Base-by-base conservation (phyloP, 2,888 invertebrate genomes). In the Heliconius charithonia region DNA sequence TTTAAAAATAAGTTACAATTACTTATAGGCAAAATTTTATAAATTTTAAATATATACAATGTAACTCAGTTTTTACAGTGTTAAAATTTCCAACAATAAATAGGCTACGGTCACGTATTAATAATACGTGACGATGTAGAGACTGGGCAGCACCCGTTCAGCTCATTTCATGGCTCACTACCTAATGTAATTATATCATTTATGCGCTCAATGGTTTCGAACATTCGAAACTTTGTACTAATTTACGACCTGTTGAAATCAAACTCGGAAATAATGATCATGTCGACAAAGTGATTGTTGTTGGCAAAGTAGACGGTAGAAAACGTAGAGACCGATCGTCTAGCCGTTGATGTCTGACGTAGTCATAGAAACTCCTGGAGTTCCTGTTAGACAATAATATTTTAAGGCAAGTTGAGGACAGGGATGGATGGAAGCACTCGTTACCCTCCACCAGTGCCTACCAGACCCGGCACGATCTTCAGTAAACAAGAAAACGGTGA, bases 91-190 rank as follows among this genome's bases (percentile, higher is more conserved):
- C 16, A 25, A 41, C 41, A 25, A 41, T 69, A 25, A 69, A 25
- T 25, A 69, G 16, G 25, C 25, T 69, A n/a, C 25, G n/a, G 25
- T 69, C 45, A 72, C 67, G 65, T 77, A 73, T 69, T 79, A 75
- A 74, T 74, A 70, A 73, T 71, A 76, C 80, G 80, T 81, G 79
- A 75, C 81, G 80, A 69, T 66, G 75, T 51, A 70, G 66, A 78
- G 80, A 76, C 79, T 74, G 69, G 76, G 75, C 77, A 81, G 83
- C 84, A 82, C 81, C 72, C 75, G 85, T 84, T 86, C 87, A 87
- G 83, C 84, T 85, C 84, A 93, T 93, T 94, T 91, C 90, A 88
- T 91, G 91, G 89, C 86, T 90, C 88, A 86, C 86, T 91, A 91
- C 88, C 81, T 85, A 76, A 88, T 81, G 85, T 93, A 93, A 94